Evolutionary conservation across 2,113 vertebrate species (phyloP).

Genomic region (Todiramphus saurophagus): DNA sequence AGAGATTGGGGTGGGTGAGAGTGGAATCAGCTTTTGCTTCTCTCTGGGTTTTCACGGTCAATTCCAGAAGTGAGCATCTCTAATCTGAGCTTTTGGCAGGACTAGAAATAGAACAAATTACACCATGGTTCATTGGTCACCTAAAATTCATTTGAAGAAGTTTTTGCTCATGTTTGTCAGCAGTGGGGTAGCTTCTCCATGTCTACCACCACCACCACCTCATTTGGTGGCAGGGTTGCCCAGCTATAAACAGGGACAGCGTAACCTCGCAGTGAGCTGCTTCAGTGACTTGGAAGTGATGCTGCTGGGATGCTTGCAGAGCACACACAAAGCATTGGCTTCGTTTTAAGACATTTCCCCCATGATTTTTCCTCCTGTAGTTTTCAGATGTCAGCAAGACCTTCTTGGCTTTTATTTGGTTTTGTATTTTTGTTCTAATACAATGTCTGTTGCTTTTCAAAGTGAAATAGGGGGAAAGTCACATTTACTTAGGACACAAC

Average conservation of each 20-base stretch:
- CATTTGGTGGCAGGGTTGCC: background rate
- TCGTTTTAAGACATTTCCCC: background rate
- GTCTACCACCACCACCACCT: background rate
- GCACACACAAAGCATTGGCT: background rate
- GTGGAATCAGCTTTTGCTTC: background rate
- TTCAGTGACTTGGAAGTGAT: background rate
- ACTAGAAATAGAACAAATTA: background rate
- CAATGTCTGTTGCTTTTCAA: background rate
- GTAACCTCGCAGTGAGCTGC: background rate
- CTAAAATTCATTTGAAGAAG: background rate
- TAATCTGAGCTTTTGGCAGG: conserved; percentile 23
- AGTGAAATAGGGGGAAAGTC: background rate
- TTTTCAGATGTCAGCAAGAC: background rate
- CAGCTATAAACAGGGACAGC: background rate
- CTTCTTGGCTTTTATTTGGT: background rate
- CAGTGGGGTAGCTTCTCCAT: background rate
- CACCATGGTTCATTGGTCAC: background rate
- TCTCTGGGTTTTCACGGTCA: background rate
- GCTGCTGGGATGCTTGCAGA: background rate
- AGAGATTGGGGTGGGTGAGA: background rate
- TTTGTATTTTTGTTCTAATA: background rate
- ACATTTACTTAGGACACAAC: background rate
- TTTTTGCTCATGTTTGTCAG: background rate
- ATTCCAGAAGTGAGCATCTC: background rate
- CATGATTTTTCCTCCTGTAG: background rate